phyloP scores from a whole-genome alignment of 2,797 vertebrate species.

The Leptatherina wallacei region DNA sequence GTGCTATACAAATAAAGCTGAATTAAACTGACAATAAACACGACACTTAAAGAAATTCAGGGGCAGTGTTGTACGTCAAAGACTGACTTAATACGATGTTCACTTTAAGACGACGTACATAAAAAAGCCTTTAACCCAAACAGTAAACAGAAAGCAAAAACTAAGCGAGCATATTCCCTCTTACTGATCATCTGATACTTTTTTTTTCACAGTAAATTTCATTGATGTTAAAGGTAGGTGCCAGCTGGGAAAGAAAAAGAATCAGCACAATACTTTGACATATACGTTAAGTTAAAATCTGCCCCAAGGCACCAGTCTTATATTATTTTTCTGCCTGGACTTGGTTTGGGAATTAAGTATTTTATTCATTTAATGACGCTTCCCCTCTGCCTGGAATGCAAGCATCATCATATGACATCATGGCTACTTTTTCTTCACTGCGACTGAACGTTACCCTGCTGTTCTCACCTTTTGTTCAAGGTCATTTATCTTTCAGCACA shows the following conservation, averaged over 20 bases:
- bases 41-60: too few species aligned
- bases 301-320: conserved; percentile 3
- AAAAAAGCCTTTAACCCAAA: neutral
- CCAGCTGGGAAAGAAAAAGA: conserved; percentile 7
- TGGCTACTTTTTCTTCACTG: conserved; percentile 16
- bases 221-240: conserved; percentile 7
- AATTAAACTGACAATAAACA: neutral
- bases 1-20: neutral
- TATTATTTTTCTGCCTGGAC: conserved; percentile 20
- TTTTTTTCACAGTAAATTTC: neutral
- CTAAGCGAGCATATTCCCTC: neutral
- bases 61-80: too few species aligned
- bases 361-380: conserved; percentile 32
- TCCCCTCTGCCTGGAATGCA: conserved; percentile 1
- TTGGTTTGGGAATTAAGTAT: conserved; percentile 21
- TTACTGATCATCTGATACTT: neutral
- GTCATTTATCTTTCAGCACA: neutral
- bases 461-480: conserved; percentile 8
- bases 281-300: conserved; percentile 11
- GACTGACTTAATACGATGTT: too few species aligned
- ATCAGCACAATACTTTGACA: conserved; percentile 4
- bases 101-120: neutral
- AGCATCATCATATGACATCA: conserved; percentile 35
- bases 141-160: neutral
- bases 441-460: neutral